Evolutionary conservation across 2,888 invertebrate species (phyloP), one percentile per base, ranked within the genome.

Genomic region (Pristionchus mayeri): DNA sequence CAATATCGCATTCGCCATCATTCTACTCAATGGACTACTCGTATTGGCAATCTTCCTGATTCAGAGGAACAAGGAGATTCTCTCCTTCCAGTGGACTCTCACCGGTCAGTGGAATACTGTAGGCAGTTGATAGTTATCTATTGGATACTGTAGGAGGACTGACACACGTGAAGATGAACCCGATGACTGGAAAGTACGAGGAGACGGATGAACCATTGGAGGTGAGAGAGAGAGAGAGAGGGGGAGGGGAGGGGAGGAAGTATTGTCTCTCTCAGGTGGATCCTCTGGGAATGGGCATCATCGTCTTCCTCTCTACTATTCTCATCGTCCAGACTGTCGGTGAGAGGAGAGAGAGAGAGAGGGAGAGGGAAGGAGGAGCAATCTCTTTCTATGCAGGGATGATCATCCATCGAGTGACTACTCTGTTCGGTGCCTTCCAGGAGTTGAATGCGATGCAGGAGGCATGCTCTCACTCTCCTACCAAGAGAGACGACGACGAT

Each of bases 361-460:
- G 97, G 97, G n/a, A 27, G 21, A 34, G 40, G 3, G 21, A 37
- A 16, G 11, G 18, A 44, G 40, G 24, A 30, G 40, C 24, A n/a
- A 13, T 24, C 24, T 13, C 2, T 11, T 30, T 30, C 40, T 21
- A 54, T 78, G 13, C 37, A 87, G 92, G 92, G 90, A 98, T 98
- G 98, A 95, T 98, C 94, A 97, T 98, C 95, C 98, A 99, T 96
- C 95, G 98, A 91, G 97, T 98, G 93, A 97, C 97, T 93, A 98
- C 98, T 2, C 94, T 99, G 75, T 90, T 92, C 37, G 92, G 91
- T 24, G 91, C 92, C 2, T 88, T 92, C 76, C 91, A 92, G 85
- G 92, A 92, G 80, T 87, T 92, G 52, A 6, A 6, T 54, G 90
- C 91, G 54, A 84, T 91, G 86, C 86, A 88, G 71, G 91, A 91